Conservation (phyloP, 2,888 invertebrate genomes). For the Hoplodrina ambigua region DNA sequence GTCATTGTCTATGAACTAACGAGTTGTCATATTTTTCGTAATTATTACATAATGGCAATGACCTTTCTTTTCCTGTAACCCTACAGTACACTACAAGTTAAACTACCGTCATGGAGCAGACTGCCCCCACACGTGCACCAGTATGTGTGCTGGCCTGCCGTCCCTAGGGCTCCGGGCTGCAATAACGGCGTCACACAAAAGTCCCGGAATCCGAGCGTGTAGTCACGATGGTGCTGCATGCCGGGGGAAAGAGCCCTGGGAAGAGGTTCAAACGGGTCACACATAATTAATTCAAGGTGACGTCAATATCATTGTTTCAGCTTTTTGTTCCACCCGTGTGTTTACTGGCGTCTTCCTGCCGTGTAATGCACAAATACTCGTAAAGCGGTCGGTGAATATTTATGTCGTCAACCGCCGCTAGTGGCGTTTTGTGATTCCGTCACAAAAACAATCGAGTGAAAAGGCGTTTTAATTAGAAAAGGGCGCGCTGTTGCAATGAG, state of each 20-base stretch:
- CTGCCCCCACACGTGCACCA: not conserved
- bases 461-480: conserved; percentile 8
- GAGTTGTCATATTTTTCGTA: not conserved
- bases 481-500: conserved; percentile 27
- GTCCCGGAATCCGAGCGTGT: conserved; percentile 35
- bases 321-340: conserved; percentile 35
- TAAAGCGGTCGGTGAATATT: conserved; percentile 1
- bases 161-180: conserved; percentile 8
- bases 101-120: not conserved
- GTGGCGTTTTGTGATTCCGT: conserved; percentile 23
- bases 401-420: conserved; percentile 36
- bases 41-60: not conserved
- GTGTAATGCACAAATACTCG: conserved; percentile 27
- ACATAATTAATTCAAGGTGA: conserved; percentile 55
- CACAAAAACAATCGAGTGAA: conserved; percentile 25
- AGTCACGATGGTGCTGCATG: conserved; percentile 33
- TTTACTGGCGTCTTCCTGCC: conserved; percentile 35
- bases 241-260: not conserved
- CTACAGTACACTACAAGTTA: not conserved
- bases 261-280: conserved; percentile 31
- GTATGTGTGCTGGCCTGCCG: conserved; percentile 11
- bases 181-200: conserved; percentile 24
- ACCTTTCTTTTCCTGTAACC: not conserved
- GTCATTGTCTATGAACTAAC: too few species aligned
- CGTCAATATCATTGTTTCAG: conserved; percentile 56